A percentile compares a stretch with the other conserved stretches of the same genome.
These are phyloP conservation scores for Iphiclides podalirius DNA, from an alignment of 2,888 invertebrate genomes.

Conservation along the genomic window DNA sequence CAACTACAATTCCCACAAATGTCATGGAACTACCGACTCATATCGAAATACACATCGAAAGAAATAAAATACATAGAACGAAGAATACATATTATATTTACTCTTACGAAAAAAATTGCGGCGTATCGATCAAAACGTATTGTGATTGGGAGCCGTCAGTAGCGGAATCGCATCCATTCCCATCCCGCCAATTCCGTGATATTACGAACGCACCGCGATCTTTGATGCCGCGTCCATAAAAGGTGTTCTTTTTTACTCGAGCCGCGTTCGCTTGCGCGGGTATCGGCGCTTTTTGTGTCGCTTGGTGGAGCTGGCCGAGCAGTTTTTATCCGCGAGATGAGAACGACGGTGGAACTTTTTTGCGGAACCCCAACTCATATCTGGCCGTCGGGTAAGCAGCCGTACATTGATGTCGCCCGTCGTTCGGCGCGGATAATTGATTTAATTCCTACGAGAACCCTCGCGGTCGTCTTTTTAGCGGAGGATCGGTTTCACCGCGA, in stretches of 20 bases:
- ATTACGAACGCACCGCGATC: constrained; percentile 40
- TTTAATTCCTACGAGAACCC: constrained; percentile 60
- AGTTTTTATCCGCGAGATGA: constrained; percentile 61
- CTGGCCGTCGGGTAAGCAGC: constrained; percentile 60
- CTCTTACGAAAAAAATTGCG: constrained; percentile 5
- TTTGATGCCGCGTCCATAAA: constrained; percentile 66
- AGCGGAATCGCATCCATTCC: constrained; percentile 14
- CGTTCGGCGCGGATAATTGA: constrained; percentile 65
- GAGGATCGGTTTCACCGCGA: neutral
- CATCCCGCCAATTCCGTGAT: constrained; percentile 22
- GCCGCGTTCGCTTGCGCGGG: constrained; percentile 48
- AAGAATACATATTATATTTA: neutral
- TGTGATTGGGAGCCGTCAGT: constrained; percentile 15
- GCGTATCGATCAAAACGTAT: constrained; percentile 6
- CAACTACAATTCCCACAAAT: neutral
- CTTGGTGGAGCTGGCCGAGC: constrained; percentile 52
- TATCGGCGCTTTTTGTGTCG: constrained; percentile 61
- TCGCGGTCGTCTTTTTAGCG: constrained; percentile 40
- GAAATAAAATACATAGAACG: neutral
- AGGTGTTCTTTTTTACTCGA: constrained; percentile 50
- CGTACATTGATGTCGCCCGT: constrained; percentile 63
- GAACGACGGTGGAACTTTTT: constrained; percentile 59
- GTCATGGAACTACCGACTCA: neutral
- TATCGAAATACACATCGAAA: neutral
- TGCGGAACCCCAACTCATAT: constrained; percentile 63